phyloP scores from a whole-genome alignment of 2,113 vertebrate genomes.

The Neogale vison region DNA sequence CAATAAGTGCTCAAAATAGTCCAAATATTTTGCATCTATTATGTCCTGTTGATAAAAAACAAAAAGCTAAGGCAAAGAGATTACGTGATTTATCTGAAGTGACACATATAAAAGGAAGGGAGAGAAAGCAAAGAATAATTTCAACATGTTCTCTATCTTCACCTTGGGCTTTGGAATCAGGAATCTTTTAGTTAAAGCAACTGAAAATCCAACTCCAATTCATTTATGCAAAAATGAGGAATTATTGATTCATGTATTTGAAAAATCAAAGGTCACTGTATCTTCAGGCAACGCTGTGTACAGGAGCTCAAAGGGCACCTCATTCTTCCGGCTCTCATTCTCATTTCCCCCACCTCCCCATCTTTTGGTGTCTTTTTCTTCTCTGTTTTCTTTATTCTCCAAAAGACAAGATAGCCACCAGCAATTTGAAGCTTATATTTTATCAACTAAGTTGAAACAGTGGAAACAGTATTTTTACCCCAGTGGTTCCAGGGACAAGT shows the following conservation, averaged over 20 bases:
- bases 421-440: background rate
- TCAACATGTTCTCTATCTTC: background rate
- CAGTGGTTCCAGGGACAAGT: background rate
- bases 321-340: background rate
- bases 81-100: background rate
- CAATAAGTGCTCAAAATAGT: background rate
- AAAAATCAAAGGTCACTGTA: background rate
- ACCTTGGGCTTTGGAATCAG: background rate
- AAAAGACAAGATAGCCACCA: background rate
- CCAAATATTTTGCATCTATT: background rate
- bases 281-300: background rate
- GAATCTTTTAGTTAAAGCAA: background rate
- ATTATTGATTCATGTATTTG: background rate
- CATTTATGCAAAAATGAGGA: background rate
- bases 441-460: background rate
- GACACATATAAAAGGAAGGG: background rate
- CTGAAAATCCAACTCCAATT: background rate
- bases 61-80: background rate
- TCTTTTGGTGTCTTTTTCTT: background rate
- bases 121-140: background rate
- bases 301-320: background rate
- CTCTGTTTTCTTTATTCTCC: background rate
- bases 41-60: background rate
- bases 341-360: background rate
- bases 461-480: background rate